These are phyloP conservation scores for Cnemophilus loriae DNA, from an alignment of 2,113 vertebrate species.

Conservation along the genomic window DNA sequence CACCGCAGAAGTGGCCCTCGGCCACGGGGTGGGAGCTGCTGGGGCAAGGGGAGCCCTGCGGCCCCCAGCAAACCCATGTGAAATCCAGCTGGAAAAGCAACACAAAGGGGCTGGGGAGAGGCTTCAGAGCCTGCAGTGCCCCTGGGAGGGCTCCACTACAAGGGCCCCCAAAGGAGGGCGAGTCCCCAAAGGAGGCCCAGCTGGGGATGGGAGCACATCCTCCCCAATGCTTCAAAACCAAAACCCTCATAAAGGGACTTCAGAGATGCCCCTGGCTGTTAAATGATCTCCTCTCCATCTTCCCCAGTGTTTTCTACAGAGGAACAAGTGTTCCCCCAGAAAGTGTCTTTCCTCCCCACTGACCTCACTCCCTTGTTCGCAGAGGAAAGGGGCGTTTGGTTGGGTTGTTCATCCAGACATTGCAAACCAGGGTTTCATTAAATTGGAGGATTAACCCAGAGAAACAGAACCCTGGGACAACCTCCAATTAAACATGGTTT, in stretches of 20 bases:
- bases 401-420: neutral
- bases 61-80: conserved; percentile 66
- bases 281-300: neutral
- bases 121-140: conserved; percentile 48
- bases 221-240: conserved; percentile 54
- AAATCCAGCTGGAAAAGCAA: conserved; percentile 78
- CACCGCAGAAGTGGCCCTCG: conserved; percentile 10
- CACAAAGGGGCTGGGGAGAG: conserved; percentile 64
- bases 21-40: neutral
- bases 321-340: neutral
- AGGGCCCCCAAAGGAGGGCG: neutral
- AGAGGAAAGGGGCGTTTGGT: neutral
- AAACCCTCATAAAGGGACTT: conserved; percentile 60
- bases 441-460: neutral
- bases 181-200: neutral
- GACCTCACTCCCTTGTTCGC: neutral
- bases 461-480: neutral
- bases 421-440: neutral
- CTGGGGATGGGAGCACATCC: neutral
- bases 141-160: neutral
- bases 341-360: neutral
- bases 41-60: neutral
- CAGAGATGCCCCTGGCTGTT: neutral
- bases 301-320: neutral
- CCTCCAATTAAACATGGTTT: neutral